phyloP scores from a whole-genome alignment of 2,888 invertebrate species.

The Lepetodrilus schrolli region DNA sequence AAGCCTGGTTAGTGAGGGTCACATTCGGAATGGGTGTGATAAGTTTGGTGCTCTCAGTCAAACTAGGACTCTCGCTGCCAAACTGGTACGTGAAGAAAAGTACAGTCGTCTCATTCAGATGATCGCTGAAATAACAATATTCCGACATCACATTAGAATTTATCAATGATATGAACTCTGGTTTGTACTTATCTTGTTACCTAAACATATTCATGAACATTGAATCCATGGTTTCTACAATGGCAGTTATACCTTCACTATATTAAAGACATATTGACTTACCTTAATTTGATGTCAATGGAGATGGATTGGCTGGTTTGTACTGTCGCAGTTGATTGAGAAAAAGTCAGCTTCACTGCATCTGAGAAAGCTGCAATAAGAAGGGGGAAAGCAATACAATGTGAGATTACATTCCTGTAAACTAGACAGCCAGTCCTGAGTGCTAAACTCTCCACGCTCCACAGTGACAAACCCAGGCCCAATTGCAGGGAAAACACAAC shows the following conservation, averaged over 20 bases:
- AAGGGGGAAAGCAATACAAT: too few relatives aligned
- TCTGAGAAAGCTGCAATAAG: not conserved
- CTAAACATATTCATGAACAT: not conserved
- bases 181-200: too few relatives aligned
- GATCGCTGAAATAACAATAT: not conserved
- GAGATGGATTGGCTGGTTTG: not conserved
- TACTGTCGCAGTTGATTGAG: not conserved
- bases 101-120: not conserved
- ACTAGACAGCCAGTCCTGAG: too few relatives aligned
- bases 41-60: constrained; percentile 28
- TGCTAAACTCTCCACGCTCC: too few relatives aligned
- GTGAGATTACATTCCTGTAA: too few relatives aligned
- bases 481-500: too few relatives aligned
- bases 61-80: constrained; percentile 43
- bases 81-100: constrained; percentile 63
- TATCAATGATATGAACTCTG: too few relatives aligned
- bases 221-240: too few relatives aligned
- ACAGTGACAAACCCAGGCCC: too few relatives aligned
- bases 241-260: too few relatives aligned
- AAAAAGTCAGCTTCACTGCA: not conserved
- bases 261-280: not conserved
- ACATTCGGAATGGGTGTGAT: constrained; percentile 51
- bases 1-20: constrained; percentile 46
- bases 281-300: not conserved
- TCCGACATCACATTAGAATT: too few relatives aligned